Base-by-base conservation (phyloP, 2,797 vertebrate species). In the Diplodus puntazzo region DNA sequence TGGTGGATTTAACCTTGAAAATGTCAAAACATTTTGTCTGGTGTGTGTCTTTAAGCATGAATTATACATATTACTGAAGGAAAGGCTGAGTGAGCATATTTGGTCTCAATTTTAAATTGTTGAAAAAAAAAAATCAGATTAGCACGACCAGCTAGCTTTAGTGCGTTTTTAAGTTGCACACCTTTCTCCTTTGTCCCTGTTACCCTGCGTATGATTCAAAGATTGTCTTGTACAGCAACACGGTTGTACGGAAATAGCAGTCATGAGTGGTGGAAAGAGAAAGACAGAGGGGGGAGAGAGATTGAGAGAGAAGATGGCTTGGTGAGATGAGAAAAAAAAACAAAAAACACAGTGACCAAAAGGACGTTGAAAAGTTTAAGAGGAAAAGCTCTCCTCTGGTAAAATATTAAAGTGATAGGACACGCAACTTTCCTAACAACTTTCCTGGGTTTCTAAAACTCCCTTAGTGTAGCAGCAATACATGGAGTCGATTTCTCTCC, bases 331-430 rank as follows among this genome's bases (percentile, higher is more conserved):
- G 61, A 69, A 70, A 72, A 71, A 42, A 79, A 57, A 73, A 79
- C 73, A 73, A 50, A 50, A 66, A 63, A 86, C 63, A 75, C 45
- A 79, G 65, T 71, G 75, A 85, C 83, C 87, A 79, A 75, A 79
- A 87, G 73, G 75, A 87, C 76, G 71, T 73, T 83, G 80, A 86
- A 88, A 86, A 90, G 87, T 86, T 91, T 83, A 69, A 89, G 73
- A 87, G 83, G 70, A 88, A 94, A 92, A 91, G 87, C 89, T 92
- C 85, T 91, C 72, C 65, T 89, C 87, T 93, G 88, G 80, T 94
- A 88, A 93, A 95, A 94, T 95, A 95, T 95, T 95, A 91, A 94
- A 91, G 87, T 76, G 80, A 85, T 82, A 91, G 83, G 88, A 91
- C 92, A 90, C 84, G 79, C 87, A 90, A 92, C 81, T 89, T 93